Evolutionary conservation across 2,888 invertebrate genomes (phyloP).

Genomic region (Dione vanillae): DNA sequence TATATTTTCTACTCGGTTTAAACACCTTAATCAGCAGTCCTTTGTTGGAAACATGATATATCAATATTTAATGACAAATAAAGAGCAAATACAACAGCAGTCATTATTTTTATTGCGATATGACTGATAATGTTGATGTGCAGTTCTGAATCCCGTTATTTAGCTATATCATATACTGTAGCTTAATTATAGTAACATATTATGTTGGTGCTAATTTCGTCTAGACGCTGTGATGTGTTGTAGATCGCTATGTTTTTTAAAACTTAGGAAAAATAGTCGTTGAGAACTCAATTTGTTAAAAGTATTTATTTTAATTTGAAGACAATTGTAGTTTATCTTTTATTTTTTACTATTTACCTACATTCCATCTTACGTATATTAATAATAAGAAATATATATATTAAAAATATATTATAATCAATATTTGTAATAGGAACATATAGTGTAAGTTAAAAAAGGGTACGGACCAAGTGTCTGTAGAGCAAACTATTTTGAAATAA

Average conservation of each 20-base stretch:
- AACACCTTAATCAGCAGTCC: conserved; percentile 42
- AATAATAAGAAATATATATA: too few relatives aligned
- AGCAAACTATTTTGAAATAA: too few relatives aligned
- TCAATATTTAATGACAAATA: conserved; percentile 46
- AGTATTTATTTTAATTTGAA: too few relatives aligned
- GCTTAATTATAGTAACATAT: conserved; percentile 4
- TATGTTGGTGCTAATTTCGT: background rate
- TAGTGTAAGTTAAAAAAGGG: too few relatives aligned
- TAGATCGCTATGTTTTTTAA: background rate
- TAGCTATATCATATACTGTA: conserved; percentile 27
- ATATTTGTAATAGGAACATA: too few relatives aligned
- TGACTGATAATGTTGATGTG: conserved; percentile 52
- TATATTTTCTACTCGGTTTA: conserved; percentile 47
- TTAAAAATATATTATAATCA: too few relatives aligned
- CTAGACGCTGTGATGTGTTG: too few relatives aligned
- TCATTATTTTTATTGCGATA: conserved; percentile 45
- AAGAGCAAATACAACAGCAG: conserved; percentile 38
- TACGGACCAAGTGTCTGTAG: too few relatives aligned
- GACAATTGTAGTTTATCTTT: too few relatives aligned
- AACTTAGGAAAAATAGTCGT: background rate
- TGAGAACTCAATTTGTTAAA: too few relatives aligned
- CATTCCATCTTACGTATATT: too few relatives aligned
- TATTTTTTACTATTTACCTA: too few relatives aligned
- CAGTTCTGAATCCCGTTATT: conserved; percentile 43
- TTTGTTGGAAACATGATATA: conserved; percentile 48